Conservation (phyloP, 1,140 invertebrate species). For the Trichonephila clavipes region DNA sequence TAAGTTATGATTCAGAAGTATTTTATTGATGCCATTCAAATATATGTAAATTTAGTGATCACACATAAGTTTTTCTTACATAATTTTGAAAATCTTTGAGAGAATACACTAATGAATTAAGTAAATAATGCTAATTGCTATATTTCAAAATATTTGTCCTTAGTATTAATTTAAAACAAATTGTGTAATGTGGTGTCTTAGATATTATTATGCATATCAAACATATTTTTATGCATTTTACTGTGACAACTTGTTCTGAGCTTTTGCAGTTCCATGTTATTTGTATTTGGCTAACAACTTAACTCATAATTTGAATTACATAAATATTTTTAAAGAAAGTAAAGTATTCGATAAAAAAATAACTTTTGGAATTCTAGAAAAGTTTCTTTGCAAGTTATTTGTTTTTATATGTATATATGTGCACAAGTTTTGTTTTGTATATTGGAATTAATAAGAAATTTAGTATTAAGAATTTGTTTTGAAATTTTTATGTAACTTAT, state of each 20-base stretch:
- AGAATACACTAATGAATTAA: neutral
- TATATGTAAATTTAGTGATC: neutral
- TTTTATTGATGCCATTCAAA: neutral
- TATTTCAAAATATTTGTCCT: neutral
- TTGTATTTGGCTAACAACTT: too few species aligned
- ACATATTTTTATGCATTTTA: neutral
- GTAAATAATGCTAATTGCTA: neutral
- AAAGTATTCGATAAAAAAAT: too few species aligned
- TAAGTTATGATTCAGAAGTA: neutral
- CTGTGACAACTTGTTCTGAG: neutral
- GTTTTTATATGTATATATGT: too few species aligned
- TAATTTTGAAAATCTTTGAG: neutral
- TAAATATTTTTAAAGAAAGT: too few species aligned
- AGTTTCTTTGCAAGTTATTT: too few species aligned
- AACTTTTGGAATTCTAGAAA: too few species aligned
- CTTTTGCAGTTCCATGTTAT: too few species aligned
- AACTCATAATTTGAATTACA: too few species aligned
- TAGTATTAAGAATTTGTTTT: too few species aligned
- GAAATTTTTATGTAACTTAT: too few species aligned
- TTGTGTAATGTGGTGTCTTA: neutral
- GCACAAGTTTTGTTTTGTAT: too few species aligned
- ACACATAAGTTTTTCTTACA: neutral
- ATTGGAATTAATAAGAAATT: too few species aligned
- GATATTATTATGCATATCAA: constrained; percentile 18
- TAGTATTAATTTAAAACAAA: neutral